A percentile compares a stretch with the other conserved stretches of the same genome.
These are phyloP conservation scores for Acanthisitta chloris DNA, from an alignment of 2,113 vertebrate species.

Conservation along the genomic window DNA sequence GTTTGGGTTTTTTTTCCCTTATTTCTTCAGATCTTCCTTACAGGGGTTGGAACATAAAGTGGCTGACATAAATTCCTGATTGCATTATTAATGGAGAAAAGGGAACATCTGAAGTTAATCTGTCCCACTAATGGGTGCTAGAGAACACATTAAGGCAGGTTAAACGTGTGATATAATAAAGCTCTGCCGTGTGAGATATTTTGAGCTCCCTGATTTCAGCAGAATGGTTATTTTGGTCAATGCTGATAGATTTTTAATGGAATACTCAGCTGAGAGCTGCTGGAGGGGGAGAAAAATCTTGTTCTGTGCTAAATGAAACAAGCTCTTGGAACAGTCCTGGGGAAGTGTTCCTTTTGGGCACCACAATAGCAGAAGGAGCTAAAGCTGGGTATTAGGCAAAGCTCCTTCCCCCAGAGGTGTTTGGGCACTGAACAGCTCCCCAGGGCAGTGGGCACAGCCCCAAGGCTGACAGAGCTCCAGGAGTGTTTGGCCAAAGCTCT, in stretches of 20 bases:
- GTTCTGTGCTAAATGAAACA: not conserved
- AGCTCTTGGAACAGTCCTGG: too few relatives aligned
- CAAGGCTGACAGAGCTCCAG: too few relatives aligned
- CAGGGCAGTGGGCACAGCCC: too few relatives aligned
- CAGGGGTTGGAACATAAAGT: not conserved
- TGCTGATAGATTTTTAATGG: slow-evolving; percentile 8
- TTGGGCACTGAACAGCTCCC: too few relatives aligned
- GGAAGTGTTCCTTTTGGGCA: not conserved
- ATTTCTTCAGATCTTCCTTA: not conserved
- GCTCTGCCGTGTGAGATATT: not conserved
- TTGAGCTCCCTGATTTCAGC: slow-evolving; percentile 22
- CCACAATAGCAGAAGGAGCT: rapidly evolving
- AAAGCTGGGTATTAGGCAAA: too few relatives aligned
- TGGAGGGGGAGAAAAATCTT: not conserved
- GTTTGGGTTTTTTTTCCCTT: too few relatives aligned
- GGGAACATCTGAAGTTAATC: slow-evolving; percentile 41
- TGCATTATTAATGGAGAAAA: slow-evolving; percentile 48
- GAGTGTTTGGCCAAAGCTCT: too few relatives aligned
- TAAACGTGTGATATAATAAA: slow-evolving; percentile 19
- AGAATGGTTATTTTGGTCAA: slow-evolving; percentile 38
- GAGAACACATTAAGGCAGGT: slow-evolving; percentile 47
- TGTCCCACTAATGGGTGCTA: slow-evolving; percentile 47
- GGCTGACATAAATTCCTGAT: slow-evolving; percentile 8
- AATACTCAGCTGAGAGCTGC: not conserved
- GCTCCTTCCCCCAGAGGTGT: too few relatives aligned